Conservation (phyloP, 2,888 invertebrate species). For the Marasmarcha lunaedactyla region DNA sequence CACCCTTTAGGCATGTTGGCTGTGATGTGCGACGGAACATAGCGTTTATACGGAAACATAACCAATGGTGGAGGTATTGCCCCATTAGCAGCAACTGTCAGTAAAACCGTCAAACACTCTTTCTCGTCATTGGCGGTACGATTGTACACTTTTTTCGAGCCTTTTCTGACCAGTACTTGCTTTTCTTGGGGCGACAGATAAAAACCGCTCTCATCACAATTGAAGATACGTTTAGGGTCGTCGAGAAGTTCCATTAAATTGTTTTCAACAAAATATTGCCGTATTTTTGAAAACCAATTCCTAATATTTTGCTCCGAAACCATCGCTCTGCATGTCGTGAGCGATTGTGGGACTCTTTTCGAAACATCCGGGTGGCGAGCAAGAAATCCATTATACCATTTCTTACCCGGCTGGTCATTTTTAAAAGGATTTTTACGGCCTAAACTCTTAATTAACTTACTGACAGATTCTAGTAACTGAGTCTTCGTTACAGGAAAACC, state of each 20-base stretch:
- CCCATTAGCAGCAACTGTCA: slow-evolving; percentile 5
- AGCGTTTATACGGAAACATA: background rate
- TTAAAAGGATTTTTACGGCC: slow-evolving; percentile 18
- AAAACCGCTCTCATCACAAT: slow-evolving; percentile 13
- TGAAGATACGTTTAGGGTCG: slow-evolving; percentile 11
- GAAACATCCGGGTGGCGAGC: slow-evolving; percentile 15
- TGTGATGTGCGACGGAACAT: background rate
- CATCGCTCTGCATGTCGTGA: slow-evolving; percentile 12
- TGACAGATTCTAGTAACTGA: too few species aligned
- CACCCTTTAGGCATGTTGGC: slow-evolving; percentile 19
- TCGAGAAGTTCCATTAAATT: slow-evolving; percentile 12
- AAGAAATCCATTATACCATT: slow-evolving; percentile 15
- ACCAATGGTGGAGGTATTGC: slow-evolving; percentile 2
- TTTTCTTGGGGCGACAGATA: slow-evolving; percentile 9
- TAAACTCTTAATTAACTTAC: slow-evolving; percentile 15
- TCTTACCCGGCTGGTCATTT: too few species aligned
- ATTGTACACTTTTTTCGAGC: slow-evolving; percentile 9
- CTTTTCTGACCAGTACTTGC: slow-evolving; percentile 7
- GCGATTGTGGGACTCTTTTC: slow-evolving; percentile 14
- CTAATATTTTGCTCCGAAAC: slow-evolving; percentile 14
- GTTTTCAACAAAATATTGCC: slow-evolving; percentile 14
- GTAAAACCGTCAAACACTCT: slow-evolving; percentile 6
- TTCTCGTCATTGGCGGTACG: slow-evolving; percentile 6
- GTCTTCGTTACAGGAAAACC: slow-evolving; percentile 18
- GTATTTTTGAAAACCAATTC: slow-evolving; percentile 14